Evolutionary conservation across 1,140 invertebrate species (phyloP).

Genomic region (Drosophila melanica): DNA sequence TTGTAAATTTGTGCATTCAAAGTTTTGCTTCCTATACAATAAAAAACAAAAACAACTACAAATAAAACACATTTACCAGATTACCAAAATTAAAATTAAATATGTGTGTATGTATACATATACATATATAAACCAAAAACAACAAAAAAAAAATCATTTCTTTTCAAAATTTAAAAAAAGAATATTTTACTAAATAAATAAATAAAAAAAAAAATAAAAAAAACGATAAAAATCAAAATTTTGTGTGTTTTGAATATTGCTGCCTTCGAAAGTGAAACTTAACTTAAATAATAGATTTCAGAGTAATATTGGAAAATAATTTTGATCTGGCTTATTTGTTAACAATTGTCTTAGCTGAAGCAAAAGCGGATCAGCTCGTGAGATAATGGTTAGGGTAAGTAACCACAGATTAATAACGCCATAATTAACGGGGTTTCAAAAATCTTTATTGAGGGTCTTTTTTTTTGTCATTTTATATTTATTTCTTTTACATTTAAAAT

Average conservation of each 20-base stretch:
- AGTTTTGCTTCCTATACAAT: slow-evolving; percentile 75
- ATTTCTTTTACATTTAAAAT: slow-evolving; percentile 72
- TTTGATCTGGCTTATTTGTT: too few relatives aligned
- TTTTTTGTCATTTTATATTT: slow-evolving; percentile 51
- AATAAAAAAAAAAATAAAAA: slow-evolving; percentile 60
- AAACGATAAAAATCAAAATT: slow-evolving; percentile 56
- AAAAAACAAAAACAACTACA: slow-evolving; percentile 41
- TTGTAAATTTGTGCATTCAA: slow-evolving; percentile 63
- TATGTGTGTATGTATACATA: slow-evolving; percentile 50
- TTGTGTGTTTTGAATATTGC: background rate
- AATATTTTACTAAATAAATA: slow-evolving; percentile 76
- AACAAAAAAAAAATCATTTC: slow-evolving; percentile 44
- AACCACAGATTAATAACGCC: background rate
- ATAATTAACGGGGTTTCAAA: slow-evolving; percentile 60
- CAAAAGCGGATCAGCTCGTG: too few relatives aligned
- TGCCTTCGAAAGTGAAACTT: background rate
- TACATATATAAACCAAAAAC: slow-evolving; percentile 49
- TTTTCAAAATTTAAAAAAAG: slow-evolving; percentile 56
- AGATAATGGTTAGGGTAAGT: background rate
- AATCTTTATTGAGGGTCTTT: slow-evolving; percentile 72
- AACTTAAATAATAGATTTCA: background rate
- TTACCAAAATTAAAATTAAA: slow-evolving; percentile 60
- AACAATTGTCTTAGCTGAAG: too few relatives aligned
- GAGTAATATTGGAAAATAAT: too few relatives aligned
- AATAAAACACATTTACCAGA: slow-evolving; percentile 53